A percentile compares a stretch with the other conserved stretches of the same genome.
phyloP scores from a whole-genome alignment of 23 tunicate species.

The Styela clava region DNA sequence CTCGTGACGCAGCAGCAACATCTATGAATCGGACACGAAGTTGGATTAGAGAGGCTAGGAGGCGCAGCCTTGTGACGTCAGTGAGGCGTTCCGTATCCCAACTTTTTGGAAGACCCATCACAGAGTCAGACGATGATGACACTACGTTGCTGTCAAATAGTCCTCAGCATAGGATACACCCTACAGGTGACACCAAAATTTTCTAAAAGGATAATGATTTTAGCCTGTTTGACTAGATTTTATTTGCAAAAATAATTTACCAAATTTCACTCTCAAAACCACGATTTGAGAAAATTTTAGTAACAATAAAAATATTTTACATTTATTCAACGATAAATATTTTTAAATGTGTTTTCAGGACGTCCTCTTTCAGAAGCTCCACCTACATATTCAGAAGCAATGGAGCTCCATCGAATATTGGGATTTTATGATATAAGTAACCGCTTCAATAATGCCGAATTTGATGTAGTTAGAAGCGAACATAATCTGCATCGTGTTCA shows the following conservation, averaged over 20 bases:
- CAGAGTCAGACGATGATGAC: conserved; percentile 3
- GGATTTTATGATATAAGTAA: conserved; percentile 5
- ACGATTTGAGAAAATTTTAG: too few species aligned
- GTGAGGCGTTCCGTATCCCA: conserved; percentile 6
- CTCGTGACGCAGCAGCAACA: neutral
- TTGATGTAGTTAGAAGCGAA: conserved; percentile 1
- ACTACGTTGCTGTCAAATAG: neutral
- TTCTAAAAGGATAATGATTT: too few species aligned
- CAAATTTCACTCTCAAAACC: too few species aligned
- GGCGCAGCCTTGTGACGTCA: conserved; percentile 11
- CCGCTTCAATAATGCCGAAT: neutral
- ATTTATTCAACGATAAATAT: too few species aligned
- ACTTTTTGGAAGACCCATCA: conserved; percentile 4
- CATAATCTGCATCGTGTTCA: neutral
- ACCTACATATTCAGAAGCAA: conserved; percentile 10
- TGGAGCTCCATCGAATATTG: neutral
- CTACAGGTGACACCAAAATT: conserved; percentile 4
- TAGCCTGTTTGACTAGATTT: too few species aligned
- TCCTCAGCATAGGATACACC: neutral
- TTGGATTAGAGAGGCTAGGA: neutral
- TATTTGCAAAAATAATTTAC: too few species aligned
- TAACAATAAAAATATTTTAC: too few species aligned
- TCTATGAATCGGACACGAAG: conserved; percentile 4
- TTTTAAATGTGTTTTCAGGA: neutral
- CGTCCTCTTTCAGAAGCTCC: conserved; percentile 8